Evolutionary conservation across 1,140 invertebrate species (phyloP), one percentile per base, ranked within the genome.

Genomic region (Atopsyche davidsoni): DNA sequence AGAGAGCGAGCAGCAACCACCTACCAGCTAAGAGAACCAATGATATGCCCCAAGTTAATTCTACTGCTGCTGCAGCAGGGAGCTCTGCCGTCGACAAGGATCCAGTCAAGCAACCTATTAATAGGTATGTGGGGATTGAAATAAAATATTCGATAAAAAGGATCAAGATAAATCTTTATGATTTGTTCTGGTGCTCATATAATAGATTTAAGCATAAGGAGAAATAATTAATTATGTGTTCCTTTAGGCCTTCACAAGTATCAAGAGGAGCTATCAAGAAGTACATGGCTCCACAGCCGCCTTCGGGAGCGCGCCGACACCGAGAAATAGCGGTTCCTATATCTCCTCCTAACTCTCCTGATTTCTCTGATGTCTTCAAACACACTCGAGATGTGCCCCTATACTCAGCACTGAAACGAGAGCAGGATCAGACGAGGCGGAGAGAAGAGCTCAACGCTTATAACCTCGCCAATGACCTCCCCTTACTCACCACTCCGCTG

Each of bases 1-100:
- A 18, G 3, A 48, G 36, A 11, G 16, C 22, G 10, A 10, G 7
- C 17, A 1, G 17, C 14, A 10, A 7, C 21, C 34, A 53, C 25
- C 24, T 57, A 1, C 51, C 59, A 3, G 31, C 57, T 0, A 68
- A 68, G 52, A 60, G 65, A 45, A 68, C 59, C 1, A 68, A 70
- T 32, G 63, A 66, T 23, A 61, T 65, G 47, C 63, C 64, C 2
- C 66, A 66, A 51, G 60, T 65, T 4, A 69, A 70, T 25, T 61
- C 52, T 0, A 53, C 51, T 4, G n/a, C 23, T 11, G 36, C 14
- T 19, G 39, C 34, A 22, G 13, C 25, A 3, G 25, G 14, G 11
- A 28, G 16, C n/a, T 9, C 4, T 1, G 18, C 3, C 24, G 36
- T 10, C 23, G 38, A 50, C n/a, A 50, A 50, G 21, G 47, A 50